These are phyloP conservation scores for Petrophora chlorosata DNA, from an alignment of 2,888 invertebrate genomes.

Conservation along the genomic window DNA sequence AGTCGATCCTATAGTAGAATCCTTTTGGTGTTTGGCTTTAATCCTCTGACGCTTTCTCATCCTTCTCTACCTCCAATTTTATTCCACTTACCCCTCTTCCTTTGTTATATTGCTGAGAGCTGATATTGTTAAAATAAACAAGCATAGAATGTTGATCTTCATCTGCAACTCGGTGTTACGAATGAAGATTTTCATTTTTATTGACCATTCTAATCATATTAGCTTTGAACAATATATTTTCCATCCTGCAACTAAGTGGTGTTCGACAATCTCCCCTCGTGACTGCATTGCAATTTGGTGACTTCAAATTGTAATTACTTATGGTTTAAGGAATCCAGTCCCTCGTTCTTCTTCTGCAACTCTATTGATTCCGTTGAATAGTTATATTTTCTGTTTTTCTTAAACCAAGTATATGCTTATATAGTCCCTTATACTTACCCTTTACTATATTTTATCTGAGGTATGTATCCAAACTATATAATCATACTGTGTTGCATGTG, in stretches of 20 bases:
- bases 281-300: conserved; percentile 84
- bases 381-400: conserved; percentile 35
- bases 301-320: conserved; percentile 83
- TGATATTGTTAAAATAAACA: conserved; percentile 46
- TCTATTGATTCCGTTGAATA: conserved; percentile 37
- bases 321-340: conserved; percentile 83
- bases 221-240: conserved; percentile 53
- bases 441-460: conserved; percentile 44
- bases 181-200: conserved; percentile 64
- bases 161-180: conserved; percentile 60
- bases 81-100: conserved; percentile 39
- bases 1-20: conserved; percentile 19
- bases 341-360: conserved; percentile 77
- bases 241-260: conserved; percentile 64
- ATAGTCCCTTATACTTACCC: conserved; percentile 42
- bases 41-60: conserved; percentile 34
- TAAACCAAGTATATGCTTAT: conserved; percentile 40
- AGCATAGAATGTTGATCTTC: conserved; percentile 61
- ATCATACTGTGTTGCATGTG: conserved; percentile 26
- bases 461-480: conserved; percentile 40
- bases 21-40: conserved; percentile 31
- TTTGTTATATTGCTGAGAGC: conserved; percentile 56
- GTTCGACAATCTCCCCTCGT: conserved; percentile 82
- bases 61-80: conserved; percentile 39
- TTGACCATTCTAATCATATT: conserved; percentile 46